Evolutionary conservation across 2,888 invertebrate species (phyloP).

Genomic region (Gasteruption jaculator): DNA sequence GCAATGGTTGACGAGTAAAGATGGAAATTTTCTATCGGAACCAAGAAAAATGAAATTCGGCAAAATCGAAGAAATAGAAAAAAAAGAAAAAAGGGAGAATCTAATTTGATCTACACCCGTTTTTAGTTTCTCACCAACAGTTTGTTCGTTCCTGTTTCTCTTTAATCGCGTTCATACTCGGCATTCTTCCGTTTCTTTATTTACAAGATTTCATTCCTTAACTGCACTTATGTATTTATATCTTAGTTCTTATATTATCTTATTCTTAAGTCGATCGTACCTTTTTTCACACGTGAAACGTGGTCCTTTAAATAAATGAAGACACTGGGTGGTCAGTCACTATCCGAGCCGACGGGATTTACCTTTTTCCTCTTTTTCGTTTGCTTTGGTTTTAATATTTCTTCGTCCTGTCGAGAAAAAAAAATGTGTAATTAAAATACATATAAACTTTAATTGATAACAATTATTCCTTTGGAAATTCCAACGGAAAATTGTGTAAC

Average conservation of each 20-base stretch:
- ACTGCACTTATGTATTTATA: slow-evolving; percentile 19
- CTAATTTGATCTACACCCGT: no score
- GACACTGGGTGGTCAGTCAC: slow-evolving; percentile 71
- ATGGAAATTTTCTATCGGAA: no score
- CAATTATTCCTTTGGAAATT: slow-evolving; percentile 9
- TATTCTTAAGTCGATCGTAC: slow-evolving; percentile 47
- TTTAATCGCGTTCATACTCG: slow-evolving; percentile 20
- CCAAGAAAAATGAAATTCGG: no score
- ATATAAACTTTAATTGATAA: slow-evolving; percentile 11
- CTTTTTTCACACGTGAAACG: slow-evolving; percentile 45
- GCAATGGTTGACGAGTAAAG: no score
- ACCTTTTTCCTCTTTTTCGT: slow-evolving; percentile 86
- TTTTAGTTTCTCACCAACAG: no score
- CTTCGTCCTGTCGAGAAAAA: slow-evolving; percentile 70
- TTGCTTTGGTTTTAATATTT: slow-evolving; percentile 85
- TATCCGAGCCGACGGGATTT: slow-evolving; percentile 73
- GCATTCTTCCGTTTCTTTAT: slow-evolving; percentile 11
- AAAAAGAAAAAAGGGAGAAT: no score
- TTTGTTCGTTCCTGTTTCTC: no score
- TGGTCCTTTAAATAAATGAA: slow-evolving; percentile 48
- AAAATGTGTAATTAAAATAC: slow-evolving; percentile 25
- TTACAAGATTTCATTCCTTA: slow-evolving; percentile 11
- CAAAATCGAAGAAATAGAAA: no score
- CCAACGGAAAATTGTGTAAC: slow-evolving; percentile 1
- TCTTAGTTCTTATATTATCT: slow-evolving; percentile 43